Evolutionary conservation across 2,888 invertebrate genomes (phyloP).

Genomic region (Nyleta sp.): DNA sequence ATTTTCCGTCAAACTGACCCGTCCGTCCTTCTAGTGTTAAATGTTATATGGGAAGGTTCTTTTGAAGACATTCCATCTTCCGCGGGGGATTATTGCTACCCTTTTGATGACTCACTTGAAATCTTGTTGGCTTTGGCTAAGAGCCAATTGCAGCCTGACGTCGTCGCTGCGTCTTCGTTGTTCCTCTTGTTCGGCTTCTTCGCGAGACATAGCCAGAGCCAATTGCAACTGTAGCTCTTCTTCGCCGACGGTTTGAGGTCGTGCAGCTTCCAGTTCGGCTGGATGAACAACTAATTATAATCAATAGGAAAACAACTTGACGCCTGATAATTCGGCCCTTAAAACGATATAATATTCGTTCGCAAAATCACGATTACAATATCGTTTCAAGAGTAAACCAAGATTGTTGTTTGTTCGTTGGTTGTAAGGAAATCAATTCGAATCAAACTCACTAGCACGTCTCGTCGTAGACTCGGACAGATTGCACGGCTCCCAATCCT

Average conservation of each 20-base stretch:
- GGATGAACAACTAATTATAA: constrained; percentile 23
- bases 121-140: constrained; percentile 97
- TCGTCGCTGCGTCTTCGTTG: constrained; percentile 97
- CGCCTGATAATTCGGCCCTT: no score
- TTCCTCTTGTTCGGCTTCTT: constrained; percentile 99
- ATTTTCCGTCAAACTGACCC: no score
- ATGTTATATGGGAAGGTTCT: no score
- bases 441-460: constrained; percentile 70
- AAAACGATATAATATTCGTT: no score
- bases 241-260: constrained; percentile 98
- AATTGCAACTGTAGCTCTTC: constrained; percentile 99
- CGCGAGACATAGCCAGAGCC: constrained; percentile 98
- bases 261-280: constrained; percentile 94
- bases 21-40: no score
- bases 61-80: no score
- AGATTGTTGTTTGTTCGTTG: no score
- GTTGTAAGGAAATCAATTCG: no score
- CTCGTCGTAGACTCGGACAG: constrained; percentile 77
- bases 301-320: constrained; percentile 8
- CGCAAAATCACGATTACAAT: no score
- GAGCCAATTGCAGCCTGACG: constrained; percentile 96
- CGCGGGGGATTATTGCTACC: neutral
- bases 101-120: constrained; percentile 87
- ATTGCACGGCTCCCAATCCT: constrained; percentile 80
- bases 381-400: neutral